These are phyloP conservation scores for Oryzias dopingdopingensis DNA, from an alignment of 2,797 vertebrate genomes.

Conservation along the genomic window DNA sequence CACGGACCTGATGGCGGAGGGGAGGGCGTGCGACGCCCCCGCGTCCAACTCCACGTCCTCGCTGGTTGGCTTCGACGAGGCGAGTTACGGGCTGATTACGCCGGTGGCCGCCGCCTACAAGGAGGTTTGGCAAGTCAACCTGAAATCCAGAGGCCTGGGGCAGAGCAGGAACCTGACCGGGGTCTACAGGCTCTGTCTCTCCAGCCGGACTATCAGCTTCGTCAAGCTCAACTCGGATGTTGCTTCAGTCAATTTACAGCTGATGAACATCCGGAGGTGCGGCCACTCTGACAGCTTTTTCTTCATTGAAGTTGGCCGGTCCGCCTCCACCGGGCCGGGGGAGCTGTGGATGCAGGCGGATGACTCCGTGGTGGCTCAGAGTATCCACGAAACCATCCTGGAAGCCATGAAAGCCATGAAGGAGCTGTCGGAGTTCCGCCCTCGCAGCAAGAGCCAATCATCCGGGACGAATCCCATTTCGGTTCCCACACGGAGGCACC, in stretches of 20 bases:
- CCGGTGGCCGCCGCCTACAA: slow-evolving; percentile 85
- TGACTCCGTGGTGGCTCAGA: slow-evolving; percentile 97
- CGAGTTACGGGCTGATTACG: slow-evolving; percentile 85
- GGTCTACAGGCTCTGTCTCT: slow-evolving; percentile 92
- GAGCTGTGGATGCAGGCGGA: slow-evolving; percentile 99
- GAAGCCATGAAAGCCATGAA: slow-evolving; percentile 98
- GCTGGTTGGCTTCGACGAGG: slow-evolving; percentile 83
- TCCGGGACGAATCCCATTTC: slow-evolving; percentile 89
- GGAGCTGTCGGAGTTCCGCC: slow-evolving; percentile 94
- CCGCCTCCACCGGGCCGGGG: slow-evolving; percentile 92
- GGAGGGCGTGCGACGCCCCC: slow-evolving; percentile 79
- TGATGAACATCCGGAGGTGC: slow-evolving; percentile 97
- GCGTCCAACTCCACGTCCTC: slow-evolving; percentile 79
- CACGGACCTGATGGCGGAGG: slow-evolving; percentile 86
- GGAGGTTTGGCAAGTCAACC: slow-evolving; percentile 96
- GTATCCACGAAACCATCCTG: slow-evolving; percentile 96
- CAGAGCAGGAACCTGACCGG: slow-evolving; percentile 92
- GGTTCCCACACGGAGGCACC: slow-evolving; percentile 88
- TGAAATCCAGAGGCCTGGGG: slow-evolving; percentile 93
- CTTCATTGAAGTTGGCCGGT: slow-evolving; percentile 97
- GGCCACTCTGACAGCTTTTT: slow-evolving; percentile 99
- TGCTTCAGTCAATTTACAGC: slow-evolving; percentile 90
- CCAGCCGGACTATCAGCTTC: slow-evolving; percentile 90
- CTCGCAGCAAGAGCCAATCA: slow-evolving; percentile 97
- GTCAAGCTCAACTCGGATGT: slow-evolving; percentile 92